Evolutionary conservation across 2,888 invertebrate genomes (phyloP).

Genomic region (Amiota communis): DNA sequence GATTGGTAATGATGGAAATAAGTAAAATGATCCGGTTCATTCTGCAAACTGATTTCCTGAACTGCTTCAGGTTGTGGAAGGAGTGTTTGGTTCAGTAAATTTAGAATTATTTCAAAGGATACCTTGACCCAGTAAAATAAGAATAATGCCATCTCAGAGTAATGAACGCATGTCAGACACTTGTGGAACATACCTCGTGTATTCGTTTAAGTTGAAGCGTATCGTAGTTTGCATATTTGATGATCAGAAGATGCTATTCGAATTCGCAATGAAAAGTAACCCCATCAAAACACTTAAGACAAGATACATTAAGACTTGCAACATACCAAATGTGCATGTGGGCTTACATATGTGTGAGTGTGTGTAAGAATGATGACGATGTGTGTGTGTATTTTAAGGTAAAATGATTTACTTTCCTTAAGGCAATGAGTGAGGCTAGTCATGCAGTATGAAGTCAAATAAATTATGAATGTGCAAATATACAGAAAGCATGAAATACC

Average conservation of each 20-base stretch:
- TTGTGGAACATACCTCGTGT: not conserved
- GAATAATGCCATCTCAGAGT: too few relatives aligned
- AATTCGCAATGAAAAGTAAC: not conserved
- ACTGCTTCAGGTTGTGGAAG: too few relatives aligned
- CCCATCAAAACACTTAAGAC: not conserved
- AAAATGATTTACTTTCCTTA: not conserved
- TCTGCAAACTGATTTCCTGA: too few relatives aligned
- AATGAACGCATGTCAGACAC: not conserved
- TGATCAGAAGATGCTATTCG: not conserved
- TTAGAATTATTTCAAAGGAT: too few relatives aligned
- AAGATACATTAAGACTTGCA: not conserved
- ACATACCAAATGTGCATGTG: not conserved
- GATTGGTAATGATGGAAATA: too few relatives aligned
- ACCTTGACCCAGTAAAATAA: too few relatives aligned
- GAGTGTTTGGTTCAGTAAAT: too few relatives aligned
- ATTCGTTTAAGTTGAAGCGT: not conserved
- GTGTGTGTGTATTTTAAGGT: not conserved
- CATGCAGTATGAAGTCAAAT: constrained; percentile 11
- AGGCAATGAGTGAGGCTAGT: constrained; percentile 5
- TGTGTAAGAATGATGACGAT: not conserved
- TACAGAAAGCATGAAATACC: not conserved
- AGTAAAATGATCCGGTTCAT: too few relatives aligned
- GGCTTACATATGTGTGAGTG: not conserved
- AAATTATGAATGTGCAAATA: constrained; percentile 25
- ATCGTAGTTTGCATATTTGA: constrained; percentile 12